Evolutionary conservation across 2,888 invertebrate genomes (phyloP).

Genomic region (Oxycera nigricornis): DNA sequence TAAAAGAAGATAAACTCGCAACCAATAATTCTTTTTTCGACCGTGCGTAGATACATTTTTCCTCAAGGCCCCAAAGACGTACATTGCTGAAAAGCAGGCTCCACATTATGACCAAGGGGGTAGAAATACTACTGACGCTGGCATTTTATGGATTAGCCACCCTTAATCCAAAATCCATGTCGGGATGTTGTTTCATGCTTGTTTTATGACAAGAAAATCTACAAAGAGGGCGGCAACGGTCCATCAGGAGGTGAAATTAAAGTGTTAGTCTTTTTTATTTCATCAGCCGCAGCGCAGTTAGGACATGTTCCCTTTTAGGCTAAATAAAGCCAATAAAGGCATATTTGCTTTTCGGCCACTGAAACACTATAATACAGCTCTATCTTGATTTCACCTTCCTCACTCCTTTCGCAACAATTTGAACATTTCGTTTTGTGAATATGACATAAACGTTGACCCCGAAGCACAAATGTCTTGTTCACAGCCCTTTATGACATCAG

Average conservation of each 20-base stretch:
- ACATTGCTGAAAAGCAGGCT: not conserved
- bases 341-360: slow-evolving; percentile 19
- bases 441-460: slow-evolving; percentile 32
- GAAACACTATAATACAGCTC: slow-evolving; percentile 6
- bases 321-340: slow-evolving; percentile 26
- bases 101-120: not conserved
- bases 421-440: slow-evolving; percentile 1
- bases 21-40: slow-evolving; percentile 44
- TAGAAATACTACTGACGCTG: slow-evolving; percentile 22
- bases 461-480: slow-evolving; percentile 27
- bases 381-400: not conserved
- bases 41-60: slow-evolving; percentile 39
- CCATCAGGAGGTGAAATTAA: slow-evolving; percentile 7
- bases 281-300: not conserved
- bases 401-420: too few relatives aligned
- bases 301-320: not conserved
- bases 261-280: slow-evolving; percentile 13
- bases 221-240: not conserved
- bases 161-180: slow-evolving; percentile 44
- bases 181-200: slow-evolving; percentile 21
- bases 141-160: slow-evolving; percentile 43
- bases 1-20: slow-evolving; percentile 46
- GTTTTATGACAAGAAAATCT: not conserved
- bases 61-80: not conserved
- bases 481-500: slow-evolving; percentile 8